Percentiles rank a stretch among this genome's conserved stretches.
Conservation (phyloP, 2,797 vertebrate species). For the Adrianichthys oophorus region DNA sequence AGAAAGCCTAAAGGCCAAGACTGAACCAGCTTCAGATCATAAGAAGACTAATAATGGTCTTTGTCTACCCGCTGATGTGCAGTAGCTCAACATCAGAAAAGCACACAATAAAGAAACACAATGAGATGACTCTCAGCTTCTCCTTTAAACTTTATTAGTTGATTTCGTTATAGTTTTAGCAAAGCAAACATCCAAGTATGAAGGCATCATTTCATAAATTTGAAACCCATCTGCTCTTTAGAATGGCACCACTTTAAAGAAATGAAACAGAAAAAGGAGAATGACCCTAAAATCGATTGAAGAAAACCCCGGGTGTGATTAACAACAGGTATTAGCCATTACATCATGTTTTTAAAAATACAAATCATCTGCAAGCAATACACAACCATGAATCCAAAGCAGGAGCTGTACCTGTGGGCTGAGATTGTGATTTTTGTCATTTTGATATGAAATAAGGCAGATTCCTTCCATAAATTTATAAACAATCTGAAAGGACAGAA, state of each 20-base stretch:
- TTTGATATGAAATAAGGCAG: conserved; percentile 92
- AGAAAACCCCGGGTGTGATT: conserved; percentile 56
- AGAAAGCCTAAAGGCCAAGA: conserved; percentile 36
- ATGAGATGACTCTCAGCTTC: conserved; percentile 58
- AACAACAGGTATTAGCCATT: conserved; percentile 76
- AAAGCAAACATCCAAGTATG: conserved; percentile 92
- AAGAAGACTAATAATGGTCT: conserved; percentile 53
- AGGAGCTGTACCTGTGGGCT: conserved; percentile 56
- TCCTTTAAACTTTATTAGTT: conserved; percentile 79
- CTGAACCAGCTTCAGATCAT: conserved; percentile 46
- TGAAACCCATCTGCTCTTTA: conserved; percentile 75
- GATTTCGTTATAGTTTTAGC: conserved; percentile 85
- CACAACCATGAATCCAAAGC: conserved; percentile 78
- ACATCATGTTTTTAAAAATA: conserved; percentile 78
- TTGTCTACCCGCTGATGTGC: conserved; percentile 12
- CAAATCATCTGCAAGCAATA: conserved; percentile 84
- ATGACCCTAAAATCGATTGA: conserved; percentile 59
- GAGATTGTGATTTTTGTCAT: conserved; percentile 54
- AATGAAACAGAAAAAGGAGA: conserved; percentile 74
- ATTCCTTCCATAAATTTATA: conserved; percentile 82
- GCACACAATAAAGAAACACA: conserved; percentile 14
- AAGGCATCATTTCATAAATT: conserved; percentile 88
- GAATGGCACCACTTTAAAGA: conserved; percentile 84
- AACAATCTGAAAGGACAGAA: conserved; percentile 83
- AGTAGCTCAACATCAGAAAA: conserved; percentile 8